A percentile compares a stretch with the other conserved stretches of the same genome.
Conservation (phyloP, 1,140 invertebrate species). For the Drosophila ercepeae region DNA sequence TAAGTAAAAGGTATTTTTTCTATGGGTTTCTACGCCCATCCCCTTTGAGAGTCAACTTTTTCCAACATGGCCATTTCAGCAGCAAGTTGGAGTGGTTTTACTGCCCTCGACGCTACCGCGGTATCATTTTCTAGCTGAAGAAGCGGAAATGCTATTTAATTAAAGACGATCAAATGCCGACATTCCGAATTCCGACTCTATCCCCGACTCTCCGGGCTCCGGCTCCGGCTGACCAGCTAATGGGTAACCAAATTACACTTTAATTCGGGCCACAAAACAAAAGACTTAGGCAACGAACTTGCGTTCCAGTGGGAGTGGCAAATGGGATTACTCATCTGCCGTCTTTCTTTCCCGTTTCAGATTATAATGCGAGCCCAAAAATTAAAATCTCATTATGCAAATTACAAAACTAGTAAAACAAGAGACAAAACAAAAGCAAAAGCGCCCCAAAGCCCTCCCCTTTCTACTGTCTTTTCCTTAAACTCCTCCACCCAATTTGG, state of each 20-base stretch:
- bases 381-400: constrained; percentile 83
- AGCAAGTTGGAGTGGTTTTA: constrained; percentile 20
- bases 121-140: constrained; percentile 69
- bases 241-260: constrained; percentile 81
- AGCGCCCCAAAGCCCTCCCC: neutral
- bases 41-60: too few relatives aligned
- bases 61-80: too few relatives aligned
- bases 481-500: constrained; percentile 24
- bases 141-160: constrained; percentile 81
- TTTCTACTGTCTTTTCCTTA: neutral
- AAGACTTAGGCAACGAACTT: constrained; percentile 71
- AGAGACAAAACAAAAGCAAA: constrained; percentile 17
- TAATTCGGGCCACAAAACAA: constrained; percentile 73
- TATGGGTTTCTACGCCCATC: constrained; percentile 3
- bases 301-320: constrained; percentile 23
- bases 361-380: constrained; percentile 70
- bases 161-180: constrained; percentile 80
- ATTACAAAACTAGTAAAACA: constrained; percentile 54
- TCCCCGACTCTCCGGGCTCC: neutral
- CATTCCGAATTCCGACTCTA: constrained; percentile 18
- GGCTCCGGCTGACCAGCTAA: constrained; percentile 54
- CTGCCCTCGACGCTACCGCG: constrained; percentile 13
- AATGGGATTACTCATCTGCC: constrained; percentile 10
- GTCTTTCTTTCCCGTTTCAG: neutral
- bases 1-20: neutral